Evolutionary conservation across 1,140 invertebrate species (phyloP), one percentile per base, ranked within the genome.

Genomic region (Dryas iulia): DNA sequence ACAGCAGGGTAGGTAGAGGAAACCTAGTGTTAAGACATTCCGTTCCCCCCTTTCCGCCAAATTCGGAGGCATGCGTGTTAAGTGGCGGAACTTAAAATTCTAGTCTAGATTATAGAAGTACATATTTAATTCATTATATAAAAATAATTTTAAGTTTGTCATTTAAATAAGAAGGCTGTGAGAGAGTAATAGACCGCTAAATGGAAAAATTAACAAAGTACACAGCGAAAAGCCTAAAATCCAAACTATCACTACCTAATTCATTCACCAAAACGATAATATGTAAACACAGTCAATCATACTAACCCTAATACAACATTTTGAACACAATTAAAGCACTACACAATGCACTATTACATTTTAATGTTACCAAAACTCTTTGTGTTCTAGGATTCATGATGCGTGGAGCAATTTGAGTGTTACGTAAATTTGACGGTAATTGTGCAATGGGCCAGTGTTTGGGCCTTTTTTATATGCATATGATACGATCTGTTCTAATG

Each of bases 311-410:
- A 10, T 47, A 47, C 7, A 18, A 3, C 1, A 47, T 21, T 47
- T 47, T 3, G 7, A 47, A 10, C 18, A 47, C 53, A 53, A 53
- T 70, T 65, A 62, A 69, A 59, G 54, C 52, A 8, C 24, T 23
- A 56, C 53, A 72, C 70, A 68, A 72, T 72, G 47, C 33, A 14
- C 58, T 14, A 69, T 61, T 73, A 69, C 62, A 30, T 33, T 69
- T 66, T 74, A 68, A 71, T 66, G 69, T 62, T 56, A n/a, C 64
- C 56, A 73, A 73, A 74, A 59, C 63, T 75, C 66, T 66, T 69
- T 73, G 69, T 71, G 35, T 69, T 60, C n/a, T 59, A 58, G 61
- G 70, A 58, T 73, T 74, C 76, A 71, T 76, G 76, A 70, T 31
- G 57, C 77, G 72, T 79, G 57, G 47, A 62, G 62, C 35, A 72